These are phyloP conservation scores for Anguilla rostrata DNA, from an alignment of 2,113 vertebrate species.

Conservation along the genomic window DNA sequence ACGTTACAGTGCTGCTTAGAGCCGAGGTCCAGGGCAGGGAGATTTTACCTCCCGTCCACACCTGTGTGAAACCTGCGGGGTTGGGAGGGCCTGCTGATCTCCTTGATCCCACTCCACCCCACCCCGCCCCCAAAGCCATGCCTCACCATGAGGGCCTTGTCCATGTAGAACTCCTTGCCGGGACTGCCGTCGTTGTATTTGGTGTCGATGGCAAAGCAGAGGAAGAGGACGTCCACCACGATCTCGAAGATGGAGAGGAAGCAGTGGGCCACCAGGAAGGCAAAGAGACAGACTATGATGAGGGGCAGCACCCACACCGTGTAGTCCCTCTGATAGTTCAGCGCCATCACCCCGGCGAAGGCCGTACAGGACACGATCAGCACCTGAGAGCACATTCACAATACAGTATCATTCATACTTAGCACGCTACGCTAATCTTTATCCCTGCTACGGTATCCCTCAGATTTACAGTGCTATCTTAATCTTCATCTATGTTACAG, in stretches of 20 bases:
- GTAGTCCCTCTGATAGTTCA: slow-evolving; percentile 93
- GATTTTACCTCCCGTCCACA: background rate
- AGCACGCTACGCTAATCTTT: too few relatives aligned
- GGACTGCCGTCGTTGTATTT: slow-evolving; percentile 97
- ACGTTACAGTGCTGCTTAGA: too few relatives aligned
- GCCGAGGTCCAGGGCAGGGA: too few relatives aligned
- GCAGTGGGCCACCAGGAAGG: slow-evolving; percentile 97
- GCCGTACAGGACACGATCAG: slow-evolving; percentile 91
- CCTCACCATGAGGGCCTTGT: slow-evolving; percentile 96
- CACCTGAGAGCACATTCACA: slow-evolving; percentile 65
- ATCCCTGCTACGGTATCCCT: too few relatives aligned
- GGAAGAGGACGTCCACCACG: slow-evolving; percentile 96
- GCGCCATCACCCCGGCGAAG: slow-evolving; percentile 86
- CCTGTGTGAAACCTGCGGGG: background rate
- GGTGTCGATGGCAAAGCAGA: slow-evolving; percentile 97
- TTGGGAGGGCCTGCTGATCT: background rate
- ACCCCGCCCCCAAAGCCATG: background rate
- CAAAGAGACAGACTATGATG: slow-evolving; percentile 92
- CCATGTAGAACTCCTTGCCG: slow-evolving; percentile 96
- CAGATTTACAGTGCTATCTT: too few relatives aligned
- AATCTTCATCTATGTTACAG: too few relatives aligned
- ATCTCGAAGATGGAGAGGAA: slow-evolving; percentile 98
- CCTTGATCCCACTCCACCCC: background rate
- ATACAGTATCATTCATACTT: slow-evolving; percentile 13
- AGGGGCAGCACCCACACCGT: slow-evolving; percentile 95